Conservation (phyloP, 2,113 vertebrate genomes). For the Ovis aries region ARS-UI_Ramb_v3.0 NC_056062.1:82656501-82657000, state of each 20-base stretch:
- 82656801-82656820: conserved; percentile 11
- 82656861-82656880: conserved; percentile 49
- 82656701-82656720: conserved; percentile 43
- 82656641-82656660: neutral
- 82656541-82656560: conserved; percentile 27
- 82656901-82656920: conserved; percentile 59
- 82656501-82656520: neutral
- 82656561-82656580: neutral
- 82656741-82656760: conserved; percentile 34
- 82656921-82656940: conserved; percentile 69
- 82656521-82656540: neutral
- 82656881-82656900: conserved; percentile 52
- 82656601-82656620: conserved; percentile 37
- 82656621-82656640: conserved; percentile 30
- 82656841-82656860: conserved; percentile 34
- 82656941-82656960: conserved; percentile 55
- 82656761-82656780: conserved; percentile 47
- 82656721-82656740: conserved; percentile 10
- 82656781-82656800: conserved; percentile 69
- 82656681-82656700: neutral
- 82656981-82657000: conserved; percentile 25
- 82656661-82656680: neutral
- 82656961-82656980: neutral
- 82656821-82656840: conserved; percentile 9
- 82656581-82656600: conserved; percentile 3